phyloP scores from a whole-genome alignment of 2,888 invertebrate genomes.

The Apamea monoglypha region DNA sequence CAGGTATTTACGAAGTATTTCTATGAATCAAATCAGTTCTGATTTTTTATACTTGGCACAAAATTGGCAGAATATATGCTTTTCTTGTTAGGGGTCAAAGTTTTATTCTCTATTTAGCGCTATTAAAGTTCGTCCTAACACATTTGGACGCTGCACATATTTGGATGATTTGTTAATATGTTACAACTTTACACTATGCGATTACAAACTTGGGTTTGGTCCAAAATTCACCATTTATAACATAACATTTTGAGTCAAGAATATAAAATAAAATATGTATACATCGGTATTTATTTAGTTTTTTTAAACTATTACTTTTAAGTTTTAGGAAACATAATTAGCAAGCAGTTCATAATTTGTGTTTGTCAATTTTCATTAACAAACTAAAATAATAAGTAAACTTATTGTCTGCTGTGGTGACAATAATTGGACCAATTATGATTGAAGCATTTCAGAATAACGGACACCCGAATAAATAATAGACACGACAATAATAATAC shows the following conservation, averaged over 20 bases:
- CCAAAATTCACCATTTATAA: conserved; percentile 56
- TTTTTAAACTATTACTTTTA: conserved; percentile 4
- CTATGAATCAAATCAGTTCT: not conserved
- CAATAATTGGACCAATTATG: not conserved
- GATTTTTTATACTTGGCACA: conserved; percentile 12
- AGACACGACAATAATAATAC: conserved; percentile 43
- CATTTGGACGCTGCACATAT: conserved; percentile 25
- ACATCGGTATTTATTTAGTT: conserved; percentile 14
- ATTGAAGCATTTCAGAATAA: conserved; percentile 19
- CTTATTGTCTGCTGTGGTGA: conserved; percentile 29
- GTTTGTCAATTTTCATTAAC: not conserved
- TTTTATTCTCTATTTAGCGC: not conserved
- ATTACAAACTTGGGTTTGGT: conserved; percentile 56
- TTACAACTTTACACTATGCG: conserved; percentile 39
- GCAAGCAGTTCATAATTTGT: not conserved
- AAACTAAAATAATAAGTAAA: conserved; percentile 1
- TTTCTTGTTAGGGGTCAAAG: not conserved
- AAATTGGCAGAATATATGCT: not conserved
- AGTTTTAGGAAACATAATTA: not conserved
- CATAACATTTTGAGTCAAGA: conserved; percentile 47
- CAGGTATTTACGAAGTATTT: not conserved
- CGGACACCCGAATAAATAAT: conserved; percentile 17
- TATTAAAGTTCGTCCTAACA: conserved; percentile 18
- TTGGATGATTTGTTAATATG: conserved; percentile 37
- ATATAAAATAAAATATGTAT: conserved; percentile 33